Percentiles rank a stretch among this genome's conserved stretches.
Evolutionary conservation across 2,113 vertebrate species (phyloP).

Genomic region (Hippocampus comes): DNA sequence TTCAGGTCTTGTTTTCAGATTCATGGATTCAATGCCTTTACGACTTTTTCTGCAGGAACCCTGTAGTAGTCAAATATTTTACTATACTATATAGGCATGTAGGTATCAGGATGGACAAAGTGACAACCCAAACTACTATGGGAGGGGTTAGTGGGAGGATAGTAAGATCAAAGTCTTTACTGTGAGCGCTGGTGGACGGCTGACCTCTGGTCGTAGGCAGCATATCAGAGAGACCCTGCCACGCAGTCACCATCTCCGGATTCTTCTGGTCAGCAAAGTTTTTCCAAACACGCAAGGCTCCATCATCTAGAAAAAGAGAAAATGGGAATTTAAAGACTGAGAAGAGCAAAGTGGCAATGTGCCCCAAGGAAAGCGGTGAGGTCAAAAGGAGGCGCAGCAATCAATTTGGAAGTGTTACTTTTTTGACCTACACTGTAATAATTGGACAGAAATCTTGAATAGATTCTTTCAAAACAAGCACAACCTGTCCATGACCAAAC

Average conservation of each 20-base stretch:
- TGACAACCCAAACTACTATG: neutral
- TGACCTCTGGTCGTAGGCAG: constrained; percentile 91
- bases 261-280: constrained; percentile 98
- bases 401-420: neutral
- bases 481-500: constrained; percentile 6
- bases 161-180: constrained; percentile 57
- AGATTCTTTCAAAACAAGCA: constrained; percentile 11
- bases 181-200: constrained; percentile 55
- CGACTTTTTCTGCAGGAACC: too few species aligned
- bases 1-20: too few species aligned
- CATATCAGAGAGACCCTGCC: constrained; percentile 99
- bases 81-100: neutral
- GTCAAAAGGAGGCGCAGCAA: neutral
- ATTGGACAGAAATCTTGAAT: constrained; percentile 12
- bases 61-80: neutral
- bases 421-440: neutral
- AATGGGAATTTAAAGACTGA: neutral
- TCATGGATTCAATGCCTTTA: too few species aligned
- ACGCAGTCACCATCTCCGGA: constrained; percentile 96
- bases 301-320: constrained; percentile 79
- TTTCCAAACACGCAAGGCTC: constrained; percentile 95
- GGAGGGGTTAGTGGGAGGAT: constrained; percentile 1
- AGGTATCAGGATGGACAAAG: neutral
- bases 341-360: neutral
- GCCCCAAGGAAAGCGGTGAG: neutral